Base-by-base conservation (phyloP, 2,113 vertebrate species). In the Pithys albifrons region DNA sequence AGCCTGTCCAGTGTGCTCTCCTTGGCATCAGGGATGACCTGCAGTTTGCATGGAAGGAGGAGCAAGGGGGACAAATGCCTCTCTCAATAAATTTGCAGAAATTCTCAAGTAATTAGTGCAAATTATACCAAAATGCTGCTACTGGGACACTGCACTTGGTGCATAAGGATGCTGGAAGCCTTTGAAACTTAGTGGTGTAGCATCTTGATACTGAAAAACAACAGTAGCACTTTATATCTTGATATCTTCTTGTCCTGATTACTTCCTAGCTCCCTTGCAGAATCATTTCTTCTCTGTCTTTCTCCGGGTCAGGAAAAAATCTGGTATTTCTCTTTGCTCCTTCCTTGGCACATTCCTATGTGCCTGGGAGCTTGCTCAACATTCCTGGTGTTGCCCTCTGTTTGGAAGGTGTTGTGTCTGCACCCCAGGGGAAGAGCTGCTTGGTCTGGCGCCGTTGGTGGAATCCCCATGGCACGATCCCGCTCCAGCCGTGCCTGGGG, bases 401-500 rank as follows among this genome's bases (percentile, higher is more conserved):
- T 58, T 33, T 71, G 72, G 76, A 88, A 88, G 55, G 41, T 8
- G 2, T 8, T 41, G 52, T 67, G 66, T 65, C 74, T 33, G 28
- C 62, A 52, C 16, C 25, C 62, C n/a, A 27, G 29, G 49, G 43
- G 57, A 73, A 77, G 29, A 52, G 31, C 70, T 57, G 61, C 69
- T 83, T 19, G 67, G n/a, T 65, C 46, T 86, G 79, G 62, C 6
- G 0, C 9, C 0, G 0, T 3, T 7, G 13, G 14, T 65, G 85
- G 49, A 65, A 65, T 74, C 55, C 35, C 41, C 16, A 7, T 0
- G 1, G 70, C 82, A 43, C 27, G 4, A 4, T 54, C n/a, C 28
- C 1, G 1, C 0, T 8, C 37, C 54, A 45, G 76, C 24, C 0
- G 0, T 81, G 67, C 70, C 48, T 10, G 5, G 39, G 43, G 43